Base-by-base conservation (phyloP, 1,140 invertebrate species). In the Euwallacea fornicatus region DNA sequence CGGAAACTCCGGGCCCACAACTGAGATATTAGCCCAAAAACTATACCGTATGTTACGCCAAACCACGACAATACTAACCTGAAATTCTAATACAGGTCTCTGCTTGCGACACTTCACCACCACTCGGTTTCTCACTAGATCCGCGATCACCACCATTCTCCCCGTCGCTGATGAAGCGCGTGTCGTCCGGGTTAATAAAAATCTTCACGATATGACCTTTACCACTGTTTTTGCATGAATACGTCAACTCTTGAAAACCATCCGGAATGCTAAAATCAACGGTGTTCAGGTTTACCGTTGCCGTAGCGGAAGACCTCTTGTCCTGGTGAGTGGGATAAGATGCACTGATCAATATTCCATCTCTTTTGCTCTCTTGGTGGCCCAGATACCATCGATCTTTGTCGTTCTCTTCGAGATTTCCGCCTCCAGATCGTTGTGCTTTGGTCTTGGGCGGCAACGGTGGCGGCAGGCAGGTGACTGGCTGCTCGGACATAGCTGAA, bases 401-500 rank as follows among this genome's bases (percentile, higher is more conserved):
- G 15, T 71, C 69, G 10, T 15, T 54, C 65, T 65, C 56, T 71
- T 60, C 54, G 10, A 21, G 46, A 43, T 33, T 64, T 71, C 68
- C 69, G 75, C 75, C 78, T 46, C 73, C 73, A 72, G 76, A 61
- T 11, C 75, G 71, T 61, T 74, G 73, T 6, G 69, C 44, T 58
- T 75, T 75, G 53, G 77, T 80, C 75, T 82, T 82, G 50, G 80
- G 79, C 33, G 79, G 80, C 59, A 81, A 69, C 54, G 80, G 80
- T 66, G 81, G 80, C 50, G 79, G 79, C 71, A 73, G n/a, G 46
- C 62, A 67, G 59, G 71, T 65, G 71, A 72, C 71, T 67, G 66
- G 61, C 43, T 41, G 71, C 56, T 63, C 66, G 15, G 71, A 67
- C 71, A 68, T 72, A 42, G 58, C 71, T 72, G 60, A 46, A 68